A percentile compares a stretch with the other conserved stretches of the same genome.
phyloP scores from a whole-genome alignment of 2,797 vertebrate genomes.

The Schizothorax lantsangensis region DNA sequence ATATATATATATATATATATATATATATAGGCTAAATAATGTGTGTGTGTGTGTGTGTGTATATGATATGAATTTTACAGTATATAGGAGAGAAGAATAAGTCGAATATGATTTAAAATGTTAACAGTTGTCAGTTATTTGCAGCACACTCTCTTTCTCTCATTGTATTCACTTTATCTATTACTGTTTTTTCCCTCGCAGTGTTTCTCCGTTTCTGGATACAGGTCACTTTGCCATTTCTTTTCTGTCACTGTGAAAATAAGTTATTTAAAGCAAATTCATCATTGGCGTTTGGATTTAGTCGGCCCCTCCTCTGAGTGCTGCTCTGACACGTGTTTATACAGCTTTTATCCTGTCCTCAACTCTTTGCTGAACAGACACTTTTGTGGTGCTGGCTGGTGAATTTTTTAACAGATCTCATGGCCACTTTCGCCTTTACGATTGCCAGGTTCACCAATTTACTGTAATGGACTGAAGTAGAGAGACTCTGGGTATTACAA shows the following conservation, averaged over 20 bases:
- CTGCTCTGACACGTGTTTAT: constrained; percentile 58
- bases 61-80: too few relatives aligned
- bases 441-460: constrained; percentile 47
- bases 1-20: too few relatives aligned
- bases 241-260: constrained; percentile 56
- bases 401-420: constrained; percentile 66
- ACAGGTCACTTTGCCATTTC: constrained; percentile 25
- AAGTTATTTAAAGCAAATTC: constrained; percentile 66
- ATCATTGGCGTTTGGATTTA: constrained; percentile 54
- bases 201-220: constrained; percentile 26
- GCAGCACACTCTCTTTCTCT: not conserved
- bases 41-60: too few relatives aligned
- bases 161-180: constrained; percentile 5
- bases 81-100: not conserved
- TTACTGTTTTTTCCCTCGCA: constrained; percentile 8
- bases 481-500: constrained; percentile 39
- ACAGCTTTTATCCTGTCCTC: constrained; percentile 65
- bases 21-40: too few relatives aligned
- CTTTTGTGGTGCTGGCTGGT: constrained; percentile 60
- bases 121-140: constrained; percentile 9
- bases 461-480: constrained; percentile 44
- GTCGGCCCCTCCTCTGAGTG: constrained; percentile 25
- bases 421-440: constrained; percentile 53
- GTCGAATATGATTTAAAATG: not conserved
- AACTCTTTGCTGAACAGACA: constrained; percentile 65